Base-by-base conservation (phyloP, 2,888 invertebrate genomes). In the Lamproptera curius region DNA sequence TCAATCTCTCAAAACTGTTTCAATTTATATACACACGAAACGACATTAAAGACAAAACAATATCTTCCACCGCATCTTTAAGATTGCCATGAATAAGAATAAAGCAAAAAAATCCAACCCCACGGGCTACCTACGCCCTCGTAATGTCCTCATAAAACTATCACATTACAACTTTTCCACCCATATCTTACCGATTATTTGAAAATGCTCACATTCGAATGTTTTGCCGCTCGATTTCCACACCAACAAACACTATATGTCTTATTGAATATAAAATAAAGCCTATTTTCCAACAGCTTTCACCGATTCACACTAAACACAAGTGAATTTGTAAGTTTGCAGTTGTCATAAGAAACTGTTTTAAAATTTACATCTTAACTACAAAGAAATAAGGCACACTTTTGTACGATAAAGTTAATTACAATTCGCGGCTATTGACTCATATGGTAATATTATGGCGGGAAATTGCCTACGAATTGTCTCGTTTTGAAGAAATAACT, bases 381-480 rank as follows among this genome's bases (percentile, higher is more conserved):
- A 9, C 1, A 2, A 14, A 4, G 0, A 1, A 14, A 51, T 55
- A 59, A 53, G 50, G 39, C 14, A 2, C 37, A 48, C n/a, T 8
- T 49, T 47, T 26, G 6, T 20, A 31, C 17, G 33, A 42, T 55
- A 6, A 17, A 40, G 36, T 2, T 35, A 31, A 28, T 2, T 41
- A 34, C 4, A 10, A 11, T 36, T 26, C 10, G 31, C 20, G 11
- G 15, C 16, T 16, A 33, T 44, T 42, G 31, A 55, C 56, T 61
- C 72, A 70, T 80, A 82, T 85, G 82, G 76, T 77, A 83, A 83
- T 83, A 78, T 76, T 73, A 81, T 70, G 70, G 74, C 74, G 70
- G 74, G 76, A 81, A 78, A 73, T 76, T 50, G 84, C 76, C 72
- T 84, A 80, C 74, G 76, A 83, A 85, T 85, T 67, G 79, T 78